Conservation (phyloP, 2,113 vertebrate species). For the Onychostruthus taczanowskii region DNA sequence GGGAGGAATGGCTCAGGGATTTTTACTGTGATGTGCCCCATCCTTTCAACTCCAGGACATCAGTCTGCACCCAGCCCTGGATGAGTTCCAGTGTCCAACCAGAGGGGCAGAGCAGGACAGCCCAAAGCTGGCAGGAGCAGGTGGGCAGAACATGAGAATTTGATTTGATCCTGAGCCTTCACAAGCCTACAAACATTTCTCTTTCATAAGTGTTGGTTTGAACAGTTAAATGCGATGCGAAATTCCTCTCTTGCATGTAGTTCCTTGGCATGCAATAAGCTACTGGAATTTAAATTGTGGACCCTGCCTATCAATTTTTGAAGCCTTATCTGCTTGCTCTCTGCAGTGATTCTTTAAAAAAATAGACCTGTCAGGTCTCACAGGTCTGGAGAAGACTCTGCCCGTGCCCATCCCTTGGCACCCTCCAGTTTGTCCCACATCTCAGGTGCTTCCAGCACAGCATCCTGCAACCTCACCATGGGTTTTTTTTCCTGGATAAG, state of each 20-base stretch:
- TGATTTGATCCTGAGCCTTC: neutral
- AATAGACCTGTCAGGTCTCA: neutral
- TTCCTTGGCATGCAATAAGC: neutral
- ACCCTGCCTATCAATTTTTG: neutral
- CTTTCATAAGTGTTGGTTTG: neutral
- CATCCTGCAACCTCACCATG: neutral
- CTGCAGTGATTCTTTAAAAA: neutral
- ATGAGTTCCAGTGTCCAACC: neutral
- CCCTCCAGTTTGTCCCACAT: neutral
- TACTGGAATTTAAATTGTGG: neutral
- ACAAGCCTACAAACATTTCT: neutral
- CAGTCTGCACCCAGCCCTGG: neutral
- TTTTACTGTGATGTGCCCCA: neutral
- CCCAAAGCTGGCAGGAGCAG: neutral
- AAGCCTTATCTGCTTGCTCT: neutral
- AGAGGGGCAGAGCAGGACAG: neutral
- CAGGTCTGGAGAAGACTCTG: neutral
- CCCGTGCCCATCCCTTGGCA: too few relatives aligned
- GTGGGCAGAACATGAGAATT: neutral
- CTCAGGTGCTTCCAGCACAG: neutral
- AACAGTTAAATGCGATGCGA: neutral
- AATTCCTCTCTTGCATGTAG: neutral
- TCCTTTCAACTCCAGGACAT: neutral
- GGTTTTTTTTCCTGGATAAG: neutral
- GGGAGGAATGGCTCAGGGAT: neutral